Evolutionary conservation across 2,113 vertebrate genomes (phyloP).

Genomic region (Colius striatus): DNA sequence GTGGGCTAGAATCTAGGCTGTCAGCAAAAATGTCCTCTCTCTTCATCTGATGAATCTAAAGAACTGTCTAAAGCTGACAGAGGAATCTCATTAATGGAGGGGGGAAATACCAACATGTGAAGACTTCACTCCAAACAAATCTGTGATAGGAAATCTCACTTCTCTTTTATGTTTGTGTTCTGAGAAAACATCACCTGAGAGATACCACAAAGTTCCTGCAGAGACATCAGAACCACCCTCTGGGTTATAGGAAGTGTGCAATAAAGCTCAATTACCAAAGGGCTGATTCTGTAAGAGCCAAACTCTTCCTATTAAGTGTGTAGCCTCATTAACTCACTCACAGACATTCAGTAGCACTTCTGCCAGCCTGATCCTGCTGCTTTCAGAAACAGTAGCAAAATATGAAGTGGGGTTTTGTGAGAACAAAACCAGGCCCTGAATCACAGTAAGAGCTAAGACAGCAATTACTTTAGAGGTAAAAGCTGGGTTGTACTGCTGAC

Average conservation of each 20-base stretch:
- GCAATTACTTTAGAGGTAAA: not conserved
- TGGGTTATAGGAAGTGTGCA: not conserved
- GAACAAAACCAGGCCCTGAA: not conserved
- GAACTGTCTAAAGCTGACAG: not conserved
- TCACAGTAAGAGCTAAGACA: not conserved
- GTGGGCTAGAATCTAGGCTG: not conserved
- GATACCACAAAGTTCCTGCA: not conserved
- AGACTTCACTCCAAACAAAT: not conserved
- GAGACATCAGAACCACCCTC: not conserved
- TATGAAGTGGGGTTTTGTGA: not conserved
- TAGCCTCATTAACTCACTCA: accelerated
- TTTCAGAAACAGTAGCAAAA: not conserved
- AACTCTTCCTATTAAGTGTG: not conserved
- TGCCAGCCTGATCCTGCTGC: not conserved
- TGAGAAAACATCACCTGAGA: not conserved
- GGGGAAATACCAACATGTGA: not conserved
- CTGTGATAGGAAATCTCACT: not conserved
- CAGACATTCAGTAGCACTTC: not conserved
- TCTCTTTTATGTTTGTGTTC: not conserved
- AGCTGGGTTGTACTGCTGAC: not conserved
- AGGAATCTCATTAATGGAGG: not conserved
- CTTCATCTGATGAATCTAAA: not conserved
- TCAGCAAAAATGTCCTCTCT: constrained; percentile 5
- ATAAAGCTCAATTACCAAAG: not conserved
- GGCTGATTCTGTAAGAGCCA: not conserved